A percentile compares a stretch with the other conserved stretches of the same genome.
Evolutionary conservation across 2,113 vertebrate genomes (phyloP).

Genomic region (Burhinus bistriatus): DNA sequence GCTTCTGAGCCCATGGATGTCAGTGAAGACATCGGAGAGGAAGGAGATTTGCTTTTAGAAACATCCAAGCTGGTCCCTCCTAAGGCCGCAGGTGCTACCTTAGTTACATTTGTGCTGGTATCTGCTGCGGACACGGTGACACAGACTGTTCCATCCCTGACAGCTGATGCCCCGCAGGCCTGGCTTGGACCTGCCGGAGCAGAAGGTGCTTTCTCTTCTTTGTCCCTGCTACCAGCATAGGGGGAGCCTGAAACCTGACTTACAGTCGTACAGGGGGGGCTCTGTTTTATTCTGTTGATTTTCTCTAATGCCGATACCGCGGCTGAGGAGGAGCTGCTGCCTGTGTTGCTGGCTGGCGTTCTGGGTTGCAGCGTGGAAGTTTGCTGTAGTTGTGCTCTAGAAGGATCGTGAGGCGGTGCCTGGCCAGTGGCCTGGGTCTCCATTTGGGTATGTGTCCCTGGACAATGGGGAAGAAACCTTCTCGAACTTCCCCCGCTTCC

Average conservation of each 20-base stretch:
- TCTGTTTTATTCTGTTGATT: neutral
- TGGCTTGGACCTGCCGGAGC: neutral
- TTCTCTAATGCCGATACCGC: slow-evolving; percentile 35
- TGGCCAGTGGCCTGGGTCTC: slow-evolving; percentile 24
- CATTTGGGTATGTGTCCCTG: slow-evolving; percentile 24
- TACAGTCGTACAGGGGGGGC: neutral
- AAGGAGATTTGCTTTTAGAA: neutral
- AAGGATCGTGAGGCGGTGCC: slow-evolving; percentile 49
- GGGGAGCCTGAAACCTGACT: neutral
- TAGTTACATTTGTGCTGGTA: neutral
- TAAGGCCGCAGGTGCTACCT: neutral
- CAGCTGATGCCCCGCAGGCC: neutral
- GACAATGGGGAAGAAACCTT: slow-evolving; percentile 62
- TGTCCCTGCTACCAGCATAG: neutral
- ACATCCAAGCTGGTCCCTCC: neutral
- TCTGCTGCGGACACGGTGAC: neutral
- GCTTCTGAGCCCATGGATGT: neutral
- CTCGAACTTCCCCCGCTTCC: slow-evolving; percentile 78
- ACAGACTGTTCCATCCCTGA: neutral
- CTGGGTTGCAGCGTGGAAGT: slow-evolving; percentile 40
- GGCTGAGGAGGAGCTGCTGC: slow-evolving; percentile 30
- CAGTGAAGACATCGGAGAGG: neutral
- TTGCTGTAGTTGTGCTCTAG: slow-evolving; percentile 82
- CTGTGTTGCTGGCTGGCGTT: slow-evolving; percentile 4
- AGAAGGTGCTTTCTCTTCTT: slow-evolving; percentile 1